Evolutionary conservation across 2,888 invertebrate species (phyloP), one percentile per base, ranked within the genome.

Genomic region (Luperina testacea): DNA sequence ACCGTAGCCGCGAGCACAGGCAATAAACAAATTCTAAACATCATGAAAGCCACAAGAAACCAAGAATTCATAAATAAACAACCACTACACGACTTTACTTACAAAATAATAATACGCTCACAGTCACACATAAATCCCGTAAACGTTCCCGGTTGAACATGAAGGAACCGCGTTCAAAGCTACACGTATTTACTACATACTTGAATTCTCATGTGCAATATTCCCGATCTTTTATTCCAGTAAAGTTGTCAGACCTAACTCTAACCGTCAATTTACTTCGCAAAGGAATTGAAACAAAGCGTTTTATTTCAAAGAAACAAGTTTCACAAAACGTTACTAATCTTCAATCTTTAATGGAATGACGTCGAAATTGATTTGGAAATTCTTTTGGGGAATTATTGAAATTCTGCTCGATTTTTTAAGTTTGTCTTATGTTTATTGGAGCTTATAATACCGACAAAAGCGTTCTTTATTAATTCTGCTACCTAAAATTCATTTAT

Each of bases 211-310:
- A 77, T 75, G 74, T 74, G 45, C 51, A 68, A 75, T 63, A 59
- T n/a, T 32, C 67, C 72, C 42, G 42, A 61, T 75, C 70, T 61
- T 78, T 65, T 53, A 73, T 74, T 73, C 20, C 75, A 70, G 75
- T 75, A 27, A 80, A 71, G 64, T 81, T 88, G 80, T 82, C 85
- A 79, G 78, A 88, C 87, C 85, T 82, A 82, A 80, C 82, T 85
- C 89, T 75, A 74, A 75, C 72, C 65, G 77, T 84, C 88, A 88
- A 89, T 89, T 88, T 80, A 73, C 27, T 61, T 70, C 51, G 72
- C 70, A 83, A 85, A 87, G 64, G 75, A 61, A 78, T 77, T 70
- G 77, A 74, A 77, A 88, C 81, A 82, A 73, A 88, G 78, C 69
- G 27, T 81, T 83, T 79, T 64, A 73, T 74, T 82, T 59, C 73